Evolutionary conservation across 2,888 invertebrate species (phyloP).

Genomic region (Agrochola lychnidis): DNA sequence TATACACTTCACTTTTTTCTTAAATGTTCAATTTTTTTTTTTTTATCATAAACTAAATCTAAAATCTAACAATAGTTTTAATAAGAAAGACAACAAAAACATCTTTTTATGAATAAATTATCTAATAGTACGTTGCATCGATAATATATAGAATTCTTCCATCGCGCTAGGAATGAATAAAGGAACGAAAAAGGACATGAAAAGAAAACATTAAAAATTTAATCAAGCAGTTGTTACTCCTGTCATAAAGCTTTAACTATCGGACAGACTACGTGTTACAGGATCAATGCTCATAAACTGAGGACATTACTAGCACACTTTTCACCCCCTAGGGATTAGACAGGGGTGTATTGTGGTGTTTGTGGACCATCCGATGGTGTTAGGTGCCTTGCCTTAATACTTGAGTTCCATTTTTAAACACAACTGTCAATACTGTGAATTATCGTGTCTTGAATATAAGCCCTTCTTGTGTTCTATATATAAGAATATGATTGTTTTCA

Average conservation of each 20-base stretch:
- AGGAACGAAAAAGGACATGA: constrained; percentile 8
- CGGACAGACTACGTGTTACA: constrained; percentile 31
- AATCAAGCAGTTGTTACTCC: constrained; percentile 37
- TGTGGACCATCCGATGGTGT: not conserved
- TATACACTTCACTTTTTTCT: not conserved
- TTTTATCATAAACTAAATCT: too few relatives aligned
- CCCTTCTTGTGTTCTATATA: not conserved
- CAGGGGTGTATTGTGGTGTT: not conserved
- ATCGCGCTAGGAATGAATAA: constrained; percentile 8
- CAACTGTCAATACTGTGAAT: too few relatives aligned
- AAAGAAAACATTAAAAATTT: constrained; percentile 48
- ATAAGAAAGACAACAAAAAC: not conserved
- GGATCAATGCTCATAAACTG: constrained; percentile 48
- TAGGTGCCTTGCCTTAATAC: not conserved
- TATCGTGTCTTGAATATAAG: not conserved
- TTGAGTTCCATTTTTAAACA: not conserved
- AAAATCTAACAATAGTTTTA: not conserved
- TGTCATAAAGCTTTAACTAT: constrained; percentile 53
- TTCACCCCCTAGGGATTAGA: not conserved
- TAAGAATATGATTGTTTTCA: too few relatives aligned
- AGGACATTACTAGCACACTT: constrained; percentile 22
- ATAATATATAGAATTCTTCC: not conserved
- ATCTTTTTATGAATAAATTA: not conserved
- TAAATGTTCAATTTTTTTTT: too few relatives aligned
- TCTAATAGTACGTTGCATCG: too few relatives aligned